Evolutionary conservation across 2,113 vertebrate species (phyloP).

Genomic region (Gnathonemus echidnorhynchus): DNA sequence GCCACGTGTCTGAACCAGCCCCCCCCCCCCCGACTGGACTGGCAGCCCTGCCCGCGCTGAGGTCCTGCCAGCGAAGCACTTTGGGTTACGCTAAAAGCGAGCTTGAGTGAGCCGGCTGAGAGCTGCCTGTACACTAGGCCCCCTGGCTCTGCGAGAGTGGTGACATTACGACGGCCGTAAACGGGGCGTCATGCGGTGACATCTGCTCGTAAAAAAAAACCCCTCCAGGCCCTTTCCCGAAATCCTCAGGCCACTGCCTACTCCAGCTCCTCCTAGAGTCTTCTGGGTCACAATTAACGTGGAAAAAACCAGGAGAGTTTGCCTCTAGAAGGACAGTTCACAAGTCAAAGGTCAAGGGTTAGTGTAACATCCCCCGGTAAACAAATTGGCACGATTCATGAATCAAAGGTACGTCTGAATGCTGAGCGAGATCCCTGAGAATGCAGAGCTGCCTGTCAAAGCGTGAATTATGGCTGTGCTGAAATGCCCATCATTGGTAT

Average conservation of each 20-base stretch:
- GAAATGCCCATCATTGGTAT: not conserved
- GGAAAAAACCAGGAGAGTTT: not conserved
- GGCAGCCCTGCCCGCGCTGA: not conserved
- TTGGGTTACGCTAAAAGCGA: not conserved
- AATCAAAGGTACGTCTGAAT: not conserved
- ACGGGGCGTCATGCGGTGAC: constrained; percentile 52
- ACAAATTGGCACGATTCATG: not conserved
- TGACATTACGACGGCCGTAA: constrained; percentile 60
- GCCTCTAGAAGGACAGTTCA: not conserved
- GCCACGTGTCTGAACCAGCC: not conserved
- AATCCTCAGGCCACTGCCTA: not conserved
- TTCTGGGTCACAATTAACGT: not conserved
- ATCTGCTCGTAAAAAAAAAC: constrained; percentile 51
- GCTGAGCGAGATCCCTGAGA: not conserved
- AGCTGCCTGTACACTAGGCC: not conserved
- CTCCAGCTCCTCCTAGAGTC: not conserved
- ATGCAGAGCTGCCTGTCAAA: not conserved
- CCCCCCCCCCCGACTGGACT: not conserved
- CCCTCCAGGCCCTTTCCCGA: not conserved
- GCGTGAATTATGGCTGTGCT: not conserved
- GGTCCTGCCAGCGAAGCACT: constrained; percentile 19
- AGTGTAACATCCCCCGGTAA: not conserved
- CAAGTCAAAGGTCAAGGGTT: not conserved
- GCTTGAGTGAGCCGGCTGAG: not conserved
- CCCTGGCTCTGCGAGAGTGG: constrained; percentile 29